Evolutionary conservation across 2,888 invertebrate species (phyloP), one percentile per base, ranked within the genome.

Genomic region (Brenthis daphne): DNA sequence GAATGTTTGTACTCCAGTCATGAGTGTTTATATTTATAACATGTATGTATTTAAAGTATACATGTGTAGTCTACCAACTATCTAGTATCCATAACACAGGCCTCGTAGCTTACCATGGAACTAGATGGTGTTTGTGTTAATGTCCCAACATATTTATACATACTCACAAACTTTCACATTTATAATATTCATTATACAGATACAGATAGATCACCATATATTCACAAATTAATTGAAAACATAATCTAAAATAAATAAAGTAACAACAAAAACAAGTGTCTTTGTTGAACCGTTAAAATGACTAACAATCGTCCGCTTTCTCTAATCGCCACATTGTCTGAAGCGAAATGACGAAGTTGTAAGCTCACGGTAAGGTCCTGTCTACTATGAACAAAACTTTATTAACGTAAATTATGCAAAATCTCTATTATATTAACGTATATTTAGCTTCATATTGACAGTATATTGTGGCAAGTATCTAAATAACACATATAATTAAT

Each of bases 321-420:
- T 67, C 60, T 60, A 60, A 67, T 67, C 61, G 61, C 50, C 61
- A 55, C 61, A 61, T 61, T 60, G 66, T 66, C 67, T 67, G 66
- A 53, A 53, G 37, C 56, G 50, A 61, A 61, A 61, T 67, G 67
- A 61, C 61, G 20, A 56, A 61, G 61, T 67, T 61, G 33, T 56
- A 61, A 67, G 61, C 61, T 61, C 55, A 33, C 20, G 12, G 56
- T 67, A 51, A 67, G 56, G 61, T 50, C 61, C 51, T 43, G 61
- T 56, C 37, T 56, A 67, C 12, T 61, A 24, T n/a, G 55, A 37
- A 61, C 24, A 53, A 55, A 60, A 54, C 33, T 51, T 55, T 1
- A 12, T 13, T 53, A 6, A 20, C 6, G n/a, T 51, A 6, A 13
- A 61, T 61, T 51, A 51, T 33, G n/a, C 29, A 8, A 58, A 48